Base-by-base conservation (phyloP, 2,797 vertebrate species). In the Synanceia verrucosa region DNA sequence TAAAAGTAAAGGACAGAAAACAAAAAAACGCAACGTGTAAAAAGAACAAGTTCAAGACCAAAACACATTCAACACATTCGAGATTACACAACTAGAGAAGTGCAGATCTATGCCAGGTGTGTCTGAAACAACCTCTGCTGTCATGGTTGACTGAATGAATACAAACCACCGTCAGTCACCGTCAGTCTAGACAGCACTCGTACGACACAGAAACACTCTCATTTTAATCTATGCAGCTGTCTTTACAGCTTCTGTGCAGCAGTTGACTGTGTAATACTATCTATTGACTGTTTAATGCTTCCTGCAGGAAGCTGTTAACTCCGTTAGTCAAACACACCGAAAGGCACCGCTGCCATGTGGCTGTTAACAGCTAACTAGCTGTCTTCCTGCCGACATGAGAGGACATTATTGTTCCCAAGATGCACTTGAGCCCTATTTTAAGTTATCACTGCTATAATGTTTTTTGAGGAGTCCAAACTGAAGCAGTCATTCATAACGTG, bases 1-100 rank as follows among this genome's bases (percentile, higher is more conserved):
- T 36, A 65, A 66, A 65, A 64, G 13, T 6, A 57, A 70, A 60
- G 34, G 44, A 52, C 62, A 56, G 16, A 76, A 11, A 67, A 57
- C n/a, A 64, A 65, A 47, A 63, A 52, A 58, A 61, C 10, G 34
- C 19, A 68, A n/a, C n/a, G n/a, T n/a, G n/a, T n/a, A n/a, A n/a
- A 12, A 65, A 63, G 31, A 74, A 48, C 23, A 79, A 68, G 34
- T 36, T 43, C 46, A 68, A 39, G 24, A 59, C 29, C 24, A 65
- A 74, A 29, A 52, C 28, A 37, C 70, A 44, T 23, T 1, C 39
- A 56, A 61, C 33, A 73, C 41, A 53, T n/a, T n/a, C n/a, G n/a
- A n/a, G n/a, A n/a, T n/a, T n/a, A 24, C 46, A 47, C 21, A 46
- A 12, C 4, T 46, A 4, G 19, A 21, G 23, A 46, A 2, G 18